Conservation (phyloP, 2,113 vertebrate genomes). For the Strix uralensis region DNA sequence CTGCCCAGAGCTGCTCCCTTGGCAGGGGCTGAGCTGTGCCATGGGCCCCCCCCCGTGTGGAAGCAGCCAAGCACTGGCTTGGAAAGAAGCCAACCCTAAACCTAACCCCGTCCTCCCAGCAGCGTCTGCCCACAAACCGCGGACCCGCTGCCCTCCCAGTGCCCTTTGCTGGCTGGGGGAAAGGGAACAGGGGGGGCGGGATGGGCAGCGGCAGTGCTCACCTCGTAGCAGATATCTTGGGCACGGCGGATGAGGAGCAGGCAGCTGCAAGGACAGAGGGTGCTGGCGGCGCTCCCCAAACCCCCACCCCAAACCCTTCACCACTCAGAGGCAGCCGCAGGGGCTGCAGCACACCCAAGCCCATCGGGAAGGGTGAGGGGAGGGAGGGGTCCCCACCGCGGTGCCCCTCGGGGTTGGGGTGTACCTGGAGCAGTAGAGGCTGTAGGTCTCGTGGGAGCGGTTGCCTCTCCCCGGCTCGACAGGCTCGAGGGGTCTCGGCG, state of each 20-base stretch:
- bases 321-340: rapidly evolving
- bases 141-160: not conserved
- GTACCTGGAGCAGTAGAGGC: constrained; percentile 61
- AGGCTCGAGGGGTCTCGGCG: not conserved
- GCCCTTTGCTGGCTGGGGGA: not conserved
- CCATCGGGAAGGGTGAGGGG: not conserved
- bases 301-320: not conserved
- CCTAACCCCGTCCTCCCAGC: rapidly evolving
- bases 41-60: not conserved
- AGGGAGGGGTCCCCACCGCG: not conserved
- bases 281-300: rapidly evolving
- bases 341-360: not conserved
- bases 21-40: not conserved
- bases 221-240: constrained; percentile 8
- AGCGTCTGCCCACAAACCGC: not conserved
- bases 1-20: not conserved
- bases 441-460: not conserved
- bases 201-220: not conserved
- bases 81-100: too few relatives aligned
- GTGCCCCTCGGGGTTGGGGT: not conserved
- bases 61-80: not conserved
- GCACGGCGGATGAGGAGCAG: constrained; percentile 8
- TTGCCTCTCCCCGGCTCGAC: not conserved
- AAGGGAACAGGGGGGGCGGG: not conserved
- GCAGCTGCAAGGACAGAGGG: constrained; percentile 4